A percentile compares a stretch with the other conserved stretches of the same genome.
Conservation (phyloP, 1,140 invertebrate species). For the Anthonomus grandis region DNA sequence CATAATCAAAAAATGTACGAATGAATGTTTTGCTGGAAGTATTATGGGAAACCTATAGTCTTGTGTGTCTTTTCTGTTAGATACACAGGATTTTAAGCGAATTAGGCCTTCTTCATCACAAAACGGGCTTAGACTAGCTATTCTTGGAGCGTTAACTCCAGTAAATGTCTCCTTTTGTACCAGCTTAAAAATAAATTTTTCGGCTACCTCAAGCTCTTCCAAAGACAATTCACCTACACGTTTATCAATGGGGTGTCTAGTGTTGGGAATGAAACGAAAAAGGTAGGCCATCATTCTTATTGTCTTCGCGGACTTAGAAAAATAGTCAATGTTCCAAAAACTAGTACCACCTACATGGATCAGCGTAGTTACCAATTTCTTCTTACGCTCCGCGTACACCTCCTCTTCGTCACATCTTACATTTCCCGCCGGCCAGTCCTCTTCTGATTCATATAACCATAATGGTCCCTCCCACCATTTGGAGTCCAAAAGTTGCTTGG, state of each 20-base stretch:
- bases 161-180: conserved; percentile 1
- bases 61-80: conserved; percentile 27
- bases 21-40: conserved; percentile 32
- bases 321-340: conserved; percentile 13
- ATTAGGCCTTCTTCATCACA: conserved; percentile 9
- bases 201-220: conserved; percentile 25
- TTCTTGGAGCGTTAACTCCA: background rate
- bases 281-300: conserved; percentile 37
- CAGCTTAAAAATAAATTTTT: conserved; percentile 25
- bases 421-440: conserved; percentile 32
- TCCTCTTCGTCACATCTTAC: background rate
- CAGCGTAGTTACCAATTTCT: background rate
- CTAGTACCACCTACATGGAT: background rate
- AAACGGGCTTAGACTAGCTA: background rate
- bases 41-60: conserved; percentile 35
- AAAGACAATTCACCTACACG: too few relatives aligned
- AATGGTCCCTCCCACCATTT: conserved; percentile 33
- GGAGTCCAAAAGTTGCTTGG: conserved; percentile 21
- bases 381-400: background rate
- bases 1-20: conserved; percentile 17
- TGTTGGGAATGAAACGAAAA: conserved; percentile 29
- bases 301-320: conserved; percentile 35
- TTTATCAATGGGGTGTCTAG: conserved; percentile 29
- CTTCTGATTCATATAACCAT: conserved; percentile 32
- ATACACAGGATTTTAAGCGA: conserved; percentile 37